A percentile compares a stretch with the other conserved stretches of the same genome.
Conservation (phyloP, 2,888 invertebrate genomes). For the Allacma fusca region DNA sequence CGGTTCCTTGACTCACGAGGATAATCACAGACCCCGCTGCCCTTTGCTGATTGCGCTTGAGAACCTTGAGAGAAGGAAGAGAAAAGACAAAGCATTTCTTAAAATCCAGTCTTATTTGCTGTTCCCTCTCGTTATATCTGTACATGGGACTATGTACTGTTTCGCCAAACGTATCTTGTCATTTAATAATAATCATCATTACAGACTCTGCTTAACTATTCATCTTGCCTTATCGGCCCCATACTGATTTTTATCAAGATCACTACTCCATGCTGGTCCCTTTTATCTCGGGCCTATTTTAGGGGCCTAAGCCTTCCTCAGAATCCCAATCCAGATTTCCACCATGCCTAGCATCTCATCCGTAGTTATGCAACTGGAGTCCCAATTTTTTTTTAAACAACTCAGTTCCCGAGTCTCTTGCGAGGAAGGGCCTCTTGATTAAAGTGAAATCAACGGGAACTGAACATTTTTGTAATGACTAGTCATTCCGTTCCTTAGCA, state of each 20-base stretch:
- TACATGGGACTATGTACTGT: not conserved
- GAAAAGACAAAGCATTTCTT: not conserved
- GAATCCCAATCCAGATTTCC: no score
- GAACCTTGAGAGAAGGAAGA: constrained; percentile 51
- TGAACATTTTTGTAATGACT: no score
- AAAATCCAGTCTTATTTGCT: not conserved
- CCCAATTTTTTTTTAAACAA: no score
- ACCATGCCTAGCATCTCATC: no score
- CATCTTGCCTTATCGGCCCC: constrained; percentile 27
- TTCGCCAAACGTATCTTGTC: constrained; percentile 14
- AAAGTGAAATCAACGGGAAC: not conserved
- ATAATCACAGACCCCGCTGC: constrained; percentile 62
- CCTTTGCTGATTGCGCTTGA: constrained; percentile 60
- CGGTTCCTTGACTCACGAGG: constrained; percentile 61
- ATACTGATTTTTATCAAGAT: constrained; percentile 27
- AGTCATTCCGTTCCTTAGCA: no score
- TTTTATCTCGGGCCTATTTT: not conserved
- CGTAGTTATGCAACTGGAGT: no score
- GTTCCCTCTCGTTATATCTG: not conserved
- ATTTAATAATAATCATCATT: constrained; percentile 40
- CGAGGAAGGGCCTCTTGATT: not conserved
- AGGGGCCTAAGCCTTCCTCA: not conserved
- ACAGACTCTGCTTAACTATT: constrained; percentile 22
- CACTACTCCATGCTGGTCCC: not conserved
- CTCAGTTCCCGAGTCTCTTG: no score